phyloP scores from a whole-genome alignment of 2,113 vertebrate genomes.

The Sinosuthora webbiana region DNA sequence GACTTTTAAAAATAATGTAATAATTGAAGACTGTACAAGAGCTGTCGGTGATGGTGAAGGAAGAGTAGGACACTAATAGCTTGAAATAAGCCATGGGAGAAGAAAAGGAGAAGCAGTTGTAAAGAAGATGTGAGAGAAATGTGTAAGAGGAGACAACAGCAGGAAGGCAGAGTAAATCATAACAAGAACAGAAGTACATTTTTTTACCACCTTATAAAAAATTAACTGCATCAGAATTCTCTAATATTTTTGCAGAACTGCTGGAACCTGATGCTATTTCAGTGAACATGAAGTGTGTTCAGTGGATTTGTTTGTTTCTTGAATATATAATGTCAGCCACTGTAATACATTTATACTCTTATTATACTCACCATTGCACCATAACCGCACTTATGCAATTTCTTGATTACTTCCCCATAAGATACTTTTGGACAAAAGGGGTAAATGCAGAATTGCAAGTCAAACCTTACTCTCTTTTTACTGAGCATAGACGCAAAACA shows the following conservation, averaged over 20 bases:
- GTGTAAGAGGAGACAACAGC: neutral
- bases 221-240: neutral
- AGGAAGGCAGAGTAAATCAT: neutral
- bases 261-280: neutral
- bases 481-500: neutral
- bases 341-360: neutral
- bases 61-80: neutral
- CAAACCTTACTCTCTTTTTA: neutral
- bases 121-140: neutral
- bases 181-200: neutral
- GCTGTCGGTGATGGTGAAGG: accelerated
- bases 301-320: neutral
- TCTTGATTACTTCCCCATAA: neutral
- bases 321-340: neutral
- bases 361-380: neutral
- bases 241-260: neutral
- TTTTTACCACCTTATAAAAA: neutral
- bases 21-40: neutral
- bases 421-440: neutral
- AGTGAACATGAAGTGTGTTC: neutral
- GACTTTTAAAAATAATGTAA: neutral
- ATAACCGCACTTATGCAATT: neutral
- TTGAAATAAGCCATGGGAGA: neutral
- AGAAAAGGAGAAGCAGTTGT: neutral
- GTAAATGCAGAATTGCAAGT: neutral